Conservation (phyloP, 1,140 invertebrate genomes). For the Centruroides sculpturatus region DNA sequence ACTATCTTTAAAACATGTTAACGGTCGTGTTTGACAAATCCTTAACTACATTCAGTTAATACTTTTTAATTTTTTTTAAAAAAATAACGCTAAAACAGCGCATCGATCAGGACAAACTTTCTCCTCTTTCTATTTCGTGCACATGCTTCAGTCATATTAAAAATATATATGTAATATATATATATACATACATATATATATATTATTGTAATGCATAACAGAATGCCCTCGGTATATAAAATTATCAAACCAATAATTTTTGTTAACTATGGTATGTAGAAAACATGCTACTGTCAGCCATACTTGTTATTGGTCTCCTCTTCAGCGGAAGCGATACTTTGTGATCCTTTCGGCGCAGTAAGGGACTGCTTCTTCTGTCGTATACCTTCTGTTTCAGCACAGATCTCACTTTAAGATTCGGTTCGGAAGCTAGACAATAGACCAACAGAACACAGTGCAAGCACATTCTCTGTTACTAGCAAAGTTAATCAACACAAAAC, state of each 20-base stretch:
- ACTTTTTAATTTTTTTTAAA: too few species aligned
- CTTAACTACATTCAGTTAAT: too few species aligned
- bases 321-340: slow-evolving; percentile 52
- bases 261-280: slow-evolving; percentile 7
- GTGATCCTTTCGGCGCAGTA: slow-evolving; percentile 64
- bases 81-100: too few species aligned
- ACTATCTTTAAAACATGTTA: too few species aligned
- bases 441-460: neutral
- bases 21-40: too few species aligned
- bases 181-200: too few species aligned
- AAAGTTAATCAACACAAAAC: too few species aligned
- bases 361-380: slow-evolving; percentile 67
- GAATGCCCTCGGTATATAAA: neutral
- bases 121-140: too few species aligned
- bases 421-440: slow-evolving; percentile 71
- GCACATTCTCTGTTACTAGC: slow-evolving; percentile 2
- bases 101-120: too few species aligned
- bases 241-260: slow-evolving; percentile 6
- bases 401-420: slow-evolving; percentile 84
- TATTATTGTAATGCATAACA: too few species aligned
- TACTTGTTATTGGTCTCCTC: slow-evolving; percentile 62
- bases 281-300: slow-evolving; percentile 22
- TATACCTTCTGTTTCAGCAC: slow-evolving; percentile 83
- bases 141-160: too few species aligned
- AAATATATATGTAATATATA: too few species aligned